Base-by-base conservation (phyloP, 2,113 vertebrate species). In the Anarrhichthys ocellatus region DNA sequence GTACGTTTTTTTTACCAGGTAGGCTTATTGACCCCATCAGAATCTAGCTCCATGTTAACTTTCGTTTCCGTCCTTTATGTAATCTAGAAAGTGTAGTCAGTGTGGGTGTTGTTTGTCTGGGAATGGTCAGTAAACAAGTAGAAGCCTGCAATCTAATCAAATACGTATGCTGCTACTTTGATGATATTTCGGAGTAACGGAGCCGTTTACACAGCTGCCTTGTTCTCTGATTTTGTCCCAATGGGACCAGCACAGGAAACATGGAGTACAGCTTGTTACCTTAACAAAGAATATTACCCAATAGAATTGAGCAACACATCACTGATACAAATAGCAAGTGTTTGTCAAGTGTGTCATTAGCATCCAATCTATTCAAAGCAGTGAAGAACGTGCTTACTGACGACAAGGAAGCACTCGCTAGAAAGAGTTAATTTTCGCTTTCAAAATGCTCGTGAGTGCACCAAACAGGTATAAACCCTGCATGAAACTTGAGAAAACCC, bases 371-470 rank as follows among this genome's bases (percentile, higher is more conserved):
- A 54, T 44, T 46, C 50, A 66, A n/a, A 58, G 64, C 0, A 6
- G n/a, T 7, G 20, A 54, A 63, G 29, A 34, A 20, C 18, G 20
- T 18, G 14, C 14, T n/a, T 64, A 14, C 67, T 63, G 11, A 18
- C 5, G 15, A 24, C 58, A 1, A 77, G 61, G 20, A 66, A 68
- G 24, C 50, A 73, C 24, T 52, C 32, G 24, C 65, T 29, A 32
- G 42, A 61, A n/a, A 62, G 34, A 46, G 42, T 13, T 42, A 42
- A 22, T 59, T 65, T 77, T 82, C 22, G 42, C 58, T 38, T 74
- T 61, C 24, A 17, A 48, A 67, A 20, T 38, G 9, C 61, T 73
- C n/a, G 14, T 3, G 42, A 40, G 32, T 42, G 70, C 5, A 29
- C 15, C 24, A 8, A 9, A 36, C 22, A 48, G 24, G 38, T 50